These are phyloP conservation scores for Pseudomyrmex sp. DNA, from an alignment of 1,140 invertebrate species.

Conservation along the genomic window DNA sequence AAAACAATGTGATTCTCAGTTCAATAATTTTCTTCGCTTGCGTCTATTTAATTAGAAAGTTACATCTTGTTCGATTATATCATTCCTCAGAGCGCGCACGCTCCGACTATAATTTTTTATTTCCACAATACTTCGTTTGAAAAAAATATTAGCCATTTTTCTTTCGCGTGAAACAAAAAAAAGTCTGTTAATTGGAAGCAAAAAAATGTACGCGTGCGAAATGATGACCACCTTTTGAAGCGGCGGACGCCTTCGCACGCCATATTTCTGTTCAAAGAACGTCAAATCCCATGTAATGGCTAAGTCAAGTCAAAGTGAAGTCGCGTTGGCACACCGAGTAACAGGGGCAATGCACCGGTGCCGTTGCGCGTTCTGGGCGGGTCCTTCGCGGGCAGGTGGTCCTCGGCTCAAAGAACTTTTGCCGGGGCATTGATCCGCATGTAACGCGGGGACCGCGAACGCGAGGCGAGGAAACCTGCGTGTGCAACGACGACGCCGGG, in stretches of 20 bases:
- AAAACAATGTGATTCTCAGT: no score
- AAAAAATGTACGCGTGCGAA: not conserved
- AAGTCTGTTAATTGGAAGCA: not conserved
- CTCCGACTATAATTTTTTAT: not conserved
- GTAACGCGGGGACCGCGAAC: constrained; percentile 71
- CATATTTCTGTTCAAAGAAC: constrained; percentile 36
- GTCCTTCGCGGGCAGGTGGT: constrained; percentile 84
- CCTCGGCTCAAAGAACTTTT: constrained; percentile 84
- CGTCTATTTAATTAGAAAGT: no score
- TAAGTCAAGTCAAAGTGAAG: constrained; percentile 78
- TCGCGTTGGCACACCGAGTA: constrained; percentile 49
- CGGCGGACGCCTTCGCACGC: constrained; percentile 27
- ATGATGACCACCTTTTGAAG: not conserved
- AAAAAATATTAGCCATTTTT: not conserved
- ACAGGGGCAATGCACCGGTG: constrained; percentile 84
- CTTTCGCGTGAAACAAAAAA: not conserved
- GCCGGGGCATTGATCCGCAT: constrained; percentile 84
- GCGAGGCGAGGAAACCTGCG: constrained; percentile 55
- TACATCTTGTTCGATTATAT: no score
- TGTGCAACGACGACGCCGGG: constrained; percentile 30
- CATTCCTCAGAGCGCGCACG: no score
- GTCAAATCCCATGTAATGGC: constrained; percentile 70
- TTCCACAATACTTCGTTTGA: not conserved
- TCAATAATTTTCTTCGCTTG: no score
- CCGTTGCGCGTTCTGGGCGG: constrained; percentile 69